Conservation (phyloP, 2,797 vertebrate species). For the Gymnothorax reevesii region DNA sequence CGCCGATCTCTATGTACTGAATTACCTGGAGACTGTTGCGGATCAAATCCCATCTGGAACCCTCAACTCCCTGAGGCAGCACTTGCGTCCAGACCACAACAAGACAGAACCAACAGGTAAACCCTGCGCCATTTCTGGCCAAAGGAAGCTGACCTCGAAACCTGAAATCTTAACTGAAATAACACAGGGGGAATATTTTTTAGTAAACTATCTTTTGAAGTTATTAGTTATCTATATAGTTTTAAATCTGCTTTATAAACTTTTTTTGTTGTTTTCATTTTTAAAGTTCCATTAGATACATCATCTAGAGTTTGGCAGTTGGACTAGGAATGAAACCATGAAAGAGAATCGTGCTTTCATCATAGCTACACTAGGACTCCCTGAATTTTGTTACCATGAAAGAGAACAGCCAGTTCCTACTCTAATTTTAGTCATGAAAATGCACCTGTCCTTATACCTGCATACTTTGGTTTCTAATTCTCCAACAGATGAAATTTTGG, state of each 20-base stretch:
- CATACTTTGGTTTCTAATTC: not conserved
- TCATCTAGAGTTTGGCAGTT: no score
- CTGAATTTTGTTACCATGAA: not conserved
- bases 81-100: not conserved
- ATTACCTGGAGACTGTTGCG: conserved; percentile 78
- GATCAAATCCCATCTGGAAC: conserved; percentile 73
- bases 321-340: no score
- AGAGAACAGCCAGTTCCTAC: not conserved
- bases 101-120: conserved; percentile 19
- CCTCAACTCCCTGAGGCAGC: conserved; percentile 71
- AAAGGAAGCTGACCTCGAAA: not conserved
- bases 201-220: no score
- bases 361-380: not conserved
- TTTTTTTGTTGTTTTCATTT: no score
- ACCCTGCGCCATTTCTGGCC: not conserved
- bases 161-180: no score
- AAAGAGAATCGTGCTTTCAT: no score
- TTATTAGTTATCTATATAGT: no score
- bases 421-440: not conserved
- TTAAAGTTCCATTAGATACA: no score
- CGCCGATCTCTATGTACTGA: conserved; percentile 79
- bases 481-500: conserved; percentile 1
- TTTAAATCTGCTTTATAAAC: no score
- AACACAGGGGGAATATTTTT: no score
- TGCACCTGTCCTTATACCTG: not conserved